Evolutionary conservation across 2,888 invertebrate genomes (phyloP).

Genomic region (Alloplasta piceator): DNA sequence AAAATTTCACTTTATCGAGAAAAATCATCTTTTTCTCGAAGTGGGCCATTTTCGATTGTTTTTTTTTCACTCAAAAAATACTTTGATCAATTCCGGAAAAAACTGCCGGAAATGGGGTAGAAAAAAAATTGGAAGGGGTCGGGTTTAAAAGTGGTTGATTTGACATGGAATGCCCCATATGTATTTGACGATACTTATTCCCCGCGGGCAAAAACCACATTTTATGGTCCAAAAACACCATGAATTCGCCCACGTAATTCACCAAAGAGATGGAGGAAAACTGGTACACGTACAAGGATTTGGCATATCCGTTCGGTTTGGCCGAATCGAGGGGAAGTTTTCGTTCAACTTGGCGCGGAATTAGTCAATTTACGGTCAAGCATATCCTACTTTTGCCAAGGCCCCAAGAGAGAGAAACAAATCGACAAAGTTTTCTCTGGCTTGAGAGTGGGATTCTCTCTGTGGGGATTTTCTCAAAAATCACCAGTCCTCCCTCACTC

Average conservation of each 20-base stretch:
- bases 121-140: no score
- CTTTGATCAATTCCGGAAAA: no score
- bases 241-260: no score
- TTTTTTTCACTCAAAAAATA: no score
- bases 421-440: conserved; percentile 7
- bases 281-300: neutral
- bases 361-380: conserved; percentile 40
- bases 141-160: no score
- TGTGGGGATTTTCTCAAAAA: neutral
- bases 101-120: no score
- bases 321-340: conserved; percentile 14
- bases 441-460: neutral
- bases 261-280: neutral
- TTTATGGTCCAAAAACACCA: conserved; percentile 15
- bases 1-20: no score
- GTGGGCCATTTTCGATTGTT: no score
- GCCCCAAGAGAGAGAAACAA: neutral
- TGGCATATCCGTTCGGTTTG: neutral
- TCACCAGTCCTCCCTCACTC: neutral
- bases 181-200: neutral
- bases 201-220: neutral
- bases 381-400: neutral
- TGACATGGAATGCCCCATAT: no score
- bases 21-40: no score
- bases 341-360: conserved; percentile 16